phyloP scores from a whole-genome alignment of 1,140 invertebrate species.

The Druon quercuslanigerum region DNA sequence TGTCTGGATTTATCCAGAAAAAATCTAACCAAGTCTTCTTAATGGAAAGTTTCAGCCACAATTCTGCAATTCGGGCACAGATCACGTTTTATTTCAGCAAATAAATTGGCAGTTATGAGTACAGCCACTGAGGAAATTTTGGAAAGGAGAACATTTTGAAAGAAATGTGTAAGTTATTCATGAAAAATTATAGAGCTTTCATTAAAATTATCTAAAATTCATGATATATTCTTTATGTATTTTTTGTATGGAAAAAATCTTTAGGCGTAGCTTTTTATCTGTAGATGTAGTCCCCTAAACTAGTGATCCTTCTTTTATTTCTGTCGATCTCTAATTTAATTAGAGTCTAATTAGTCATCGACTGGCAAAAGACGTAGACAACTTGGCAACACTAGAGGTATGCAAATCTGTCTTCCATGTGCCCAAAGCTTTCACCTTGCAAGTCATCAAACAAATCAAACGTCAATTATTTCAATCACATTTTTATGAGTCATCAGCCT shows the following conservation, averaged over 20 bases:
- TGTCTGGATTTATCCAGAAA: no score
- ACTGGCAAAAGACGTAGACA: background rate
- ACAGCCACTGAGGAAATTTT: no score
- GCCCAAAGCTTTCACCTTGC: background rate
- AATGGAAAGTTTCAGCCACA: no score
- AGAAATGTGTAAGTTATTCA: no score
- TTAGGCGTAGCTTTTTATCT: background rate
- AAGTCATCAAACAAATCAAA: background rate
- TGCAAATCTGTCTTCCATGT: background rate
- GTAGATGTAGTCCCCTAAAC: background rate
- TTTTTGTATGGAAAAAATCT: background rate
- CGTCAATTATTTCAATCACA: background rate
- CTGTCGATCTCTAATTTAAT: background rate
- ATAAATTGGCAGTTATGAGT: no score
- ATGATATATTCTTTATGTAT: no score
- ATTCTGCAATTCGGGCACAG: no score
- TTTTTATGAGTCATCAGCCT: background rate
- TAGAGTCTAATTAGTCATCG: slow-evolving; percentile 20
- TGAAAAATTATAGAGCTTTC: no score
- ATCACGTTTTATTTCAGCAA: no score
- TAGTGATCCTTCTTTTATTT: slow-evolving; percentile 4
- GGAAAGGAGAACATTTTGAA: no score
- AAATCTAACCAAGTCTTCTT: no score
- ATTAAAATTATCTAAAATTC: no score
- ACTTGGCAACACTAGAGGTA: background rate